A percentile compares a stretch with the other conserved stretches of the same genome.
These are phyloP conservation scores for Aleiodes testaceus DNA, from an alignment of 2,888 invertebrate genomes.

Conservation along the genomic window DNA sequence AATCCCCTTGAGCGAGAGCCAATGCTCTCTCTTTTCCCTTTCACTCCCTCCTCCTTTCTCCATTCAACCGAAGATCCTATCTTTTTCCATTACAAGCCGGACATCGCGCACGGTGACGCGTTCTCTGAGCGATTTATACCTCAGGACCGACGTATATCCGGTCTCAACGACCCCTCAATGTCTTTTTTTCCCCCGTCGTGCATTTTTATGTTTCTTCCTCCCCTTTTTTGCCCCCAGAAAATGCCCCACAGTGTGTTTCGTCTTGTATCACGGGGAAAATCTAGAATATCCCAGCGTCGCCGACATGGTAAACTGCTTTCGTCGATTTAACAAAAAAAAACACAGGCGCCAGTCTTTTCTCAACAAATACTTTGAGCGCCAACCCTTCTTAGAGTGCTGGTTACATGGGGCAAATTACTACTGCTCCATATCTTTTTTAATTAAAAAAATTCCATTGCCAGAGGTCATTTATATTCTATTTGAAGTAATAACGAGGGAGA, in stretches of 20 bases:
- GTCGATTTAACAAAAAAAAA: conserved; percentile 21
- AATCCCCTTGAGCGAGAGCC: background rate
- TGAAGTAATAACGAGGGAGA: background rate
- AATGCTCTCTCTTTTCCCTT: conserved; percentile 44
- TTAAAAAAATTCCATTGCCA: conserved; percentile 55
- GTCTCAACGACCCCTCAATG: conserved; percentile 14
- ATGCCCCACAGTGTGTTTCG: conserved; percentile 2
- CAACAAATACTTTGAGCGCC: conserved; percentile 18
- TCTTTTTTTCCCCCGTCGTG: conserved; percentile 2
- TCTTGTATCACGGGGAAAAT: conserved; percentile 29
- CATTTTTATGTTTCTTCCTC: conserved; percentile 17
- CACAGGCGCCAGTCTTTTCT: conserved; percentile 29
- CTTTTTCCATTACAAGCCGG: conserved; percentile 60
- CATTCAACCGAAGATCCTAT: conserved; percentile 54
- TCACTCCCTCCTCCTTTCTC: conserved; percentile 38
- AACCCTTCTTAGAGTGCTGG: conserved; percentile 4
- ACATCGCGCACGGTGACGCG: conserved; percentile 55
- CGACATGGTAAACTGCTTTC: conserved; percentile 22
- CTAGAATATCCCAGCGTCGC: conserved; percentile 24
- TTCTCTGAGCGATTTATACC: conserved; percentile 56
- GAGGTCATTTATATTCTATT: conserved; percentile 12
- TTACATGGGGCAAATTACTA: conserved; percentile 37
- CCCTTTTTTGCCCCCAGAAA: background rate
- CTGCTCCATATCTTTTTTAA: conserved; percentile 57
- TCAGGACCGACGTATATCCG: conserved; percentile 40